phyloP scores from a whole-genome alignment of 2,888 invertebrate species.

The Hybos culiciformis region DNA sequence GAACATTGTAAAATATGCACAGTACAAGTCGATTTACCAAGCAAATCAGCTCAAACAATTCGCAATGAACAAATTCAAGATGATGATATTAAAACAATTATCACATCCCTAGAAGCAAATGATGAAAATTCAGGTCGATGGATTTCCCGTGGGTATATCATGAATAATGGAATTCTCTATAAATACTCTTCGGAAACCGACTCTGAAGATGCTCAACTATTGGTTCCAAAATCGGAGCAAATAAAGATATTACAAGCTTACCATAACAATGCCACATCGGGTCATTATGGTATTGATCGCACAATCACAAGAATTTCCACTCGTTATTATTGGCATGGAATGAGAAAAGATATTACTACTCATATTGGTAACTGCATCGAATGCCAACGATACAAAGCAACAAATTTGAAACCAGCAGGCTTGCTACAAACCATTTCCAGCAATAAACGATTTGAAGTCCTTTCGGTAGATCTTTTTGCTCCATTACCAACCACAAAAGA shows the following conservation, averaged over 20 bases:
- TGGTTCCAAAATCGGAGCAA: background rate
- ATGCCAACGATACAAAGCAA: conserved; percentile 13
- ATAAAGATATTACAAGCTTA: no score
- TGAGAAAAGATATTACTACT: conserved; percentile 10
- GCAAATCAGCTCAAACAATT: conserved; percentile 1
- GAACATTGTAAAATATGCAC: background rate
- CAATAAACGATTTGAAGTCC: conserved; percentile 1
- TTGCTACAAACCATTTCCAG: conserved; percentile 12
- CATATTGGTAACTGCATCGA: conserved; percentile 11
- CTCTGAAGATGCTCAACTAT: background rate
- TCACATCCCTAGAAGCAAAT: conserved; percentile 1
- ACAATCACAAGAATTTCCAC: conserved; percentile 11
- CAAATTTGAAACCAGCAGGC: conserved; percentile 12
- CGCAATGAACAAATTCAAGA: background rate
- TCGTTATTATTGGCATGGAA: conserved; percentile 14
- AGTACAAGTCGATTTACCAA: background rate
- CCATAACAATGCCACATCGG: background rate
- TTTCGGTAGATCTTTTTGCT: conserved; percentile 12
- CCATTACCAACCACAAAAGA: conserved; percentile 11
- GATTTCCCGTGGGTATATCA: background rate
- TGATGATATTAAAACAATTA: background rate
- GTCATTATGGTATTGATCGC: conserved; percentile 2
- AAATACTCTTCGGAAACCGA: conserved; percentile 1
- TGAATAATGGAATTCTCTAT: background rate
- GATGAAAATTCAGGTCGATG: conserved; percentile 4